Percentiles rank a stretch among this genome's conserved stretches.
These are phyloP conservation scores for Chironomus striatipennis DNA, from an alignment of 1,140 invertebrate species.

Conservation along the genomic window DNA sequence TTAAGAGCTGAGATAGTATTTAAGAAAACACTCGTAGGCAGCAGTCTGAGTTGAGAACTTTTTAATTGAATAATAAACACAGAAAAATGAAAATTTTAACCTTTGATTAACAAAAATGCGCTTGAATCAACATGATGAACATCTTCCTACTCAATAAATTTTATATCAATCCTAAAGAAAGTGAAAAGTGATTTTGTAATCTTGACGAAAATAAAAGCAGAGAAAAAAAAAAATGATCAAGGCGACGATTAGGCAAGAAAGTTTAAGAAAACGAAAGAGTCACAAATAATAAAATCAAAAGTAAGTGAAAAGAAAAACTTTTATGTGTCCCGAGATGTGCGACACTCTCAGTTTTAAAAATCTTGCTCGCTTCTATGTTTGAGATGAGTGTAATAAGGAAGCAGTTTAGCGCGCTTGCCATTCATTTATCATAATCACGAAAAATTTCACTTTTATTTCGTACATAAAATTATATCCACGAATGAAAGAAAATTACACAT, in stretches of 20 bases:
- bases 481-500: neutral
- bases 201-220: neutral
- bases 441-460: constrained; percentile 3
- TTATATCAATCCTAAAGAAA: no score
- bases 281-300: neutral
- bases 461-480: neutral
- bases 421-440: neutral
- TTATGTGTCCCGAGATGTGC: neutral
- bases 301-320: neutral
- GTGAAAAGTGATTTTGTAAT: neutral
- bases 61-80: no score
- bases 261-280: neutral
- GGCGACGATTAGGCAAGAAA: neutral
- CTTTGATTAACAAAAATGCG: no score
- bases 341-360: neutral
- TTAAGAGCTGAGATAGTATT: no score
- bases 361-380: neutral
- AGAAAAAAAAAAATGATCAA: neutral
- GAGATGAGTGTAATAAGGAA: constrained; percentile 8
- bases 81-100: no score
- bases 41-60: no score
- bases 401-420: neutral
- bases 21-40: no score
- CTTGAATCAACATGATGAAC: no score
- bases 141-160: no score